Evolutionary conservation across 2,888 invertebrate species (phyloP), one percentile per base, ranked within the genome.

Genomic region (Cheilosia scutellata): DNA sequence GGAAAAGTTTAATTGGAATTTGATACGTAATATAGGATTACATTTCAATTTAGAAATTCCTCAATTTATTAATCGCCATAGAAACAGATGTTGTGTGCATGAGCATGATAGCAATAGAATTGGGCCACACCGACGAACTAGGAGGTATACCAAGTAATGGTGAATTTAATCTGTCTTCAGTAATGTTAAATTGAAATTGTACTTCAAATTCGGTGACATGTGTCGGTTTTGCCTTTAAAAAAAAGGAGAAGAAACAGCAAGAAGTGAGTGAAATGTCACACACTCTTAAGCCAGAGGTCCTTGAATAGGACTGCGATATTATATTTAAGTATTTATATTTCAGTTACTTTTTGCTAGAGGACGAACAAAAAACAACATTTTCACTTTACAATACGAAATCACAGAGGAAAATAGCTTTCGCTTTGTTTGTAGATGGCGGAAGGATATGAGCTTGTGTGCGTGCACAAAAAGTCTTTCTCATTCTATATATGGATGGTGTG

Each of bases 1-100:
- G 42, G n/a, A 37, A 62, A 60, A 62, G 63, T 75, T 71, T 80
- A 84, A 79, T 84, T 84, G 84, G 66, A 84, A 65, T 76, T 79
- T 75, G 60, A 84, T 71, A 79, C 71, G 75, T 80, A 60, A 70
- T 55, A 57, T 55, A 57, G 74, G 71, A 75, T 79, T 76, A 80
- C 65, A 55, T 76, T 75, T 75, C 60, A 76, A 76, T 76, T 76
- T 47, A 9, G 63, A 60, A 80, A 68, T 71, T 65, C 49, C 33
- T 65, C n/a, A 71, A 70, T 66, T 66, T 53, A 70, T 58, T 75
- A 63, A 82, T 71, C 37, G 53, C 62, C 47, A 53, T 60, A 66
- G 71, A 68, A 71, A 72, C 42, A 62, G 66, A 66, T 57, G 68
- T 58, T 40, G 74, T 47, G 57, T 63, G 7, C 42, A 7, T 16